Percentiles rank a stretch among this genome's conserved stretches.
Conservation (phyloP, 2,113 vertebrate species). For the Phaetusa simplex region DNA sequence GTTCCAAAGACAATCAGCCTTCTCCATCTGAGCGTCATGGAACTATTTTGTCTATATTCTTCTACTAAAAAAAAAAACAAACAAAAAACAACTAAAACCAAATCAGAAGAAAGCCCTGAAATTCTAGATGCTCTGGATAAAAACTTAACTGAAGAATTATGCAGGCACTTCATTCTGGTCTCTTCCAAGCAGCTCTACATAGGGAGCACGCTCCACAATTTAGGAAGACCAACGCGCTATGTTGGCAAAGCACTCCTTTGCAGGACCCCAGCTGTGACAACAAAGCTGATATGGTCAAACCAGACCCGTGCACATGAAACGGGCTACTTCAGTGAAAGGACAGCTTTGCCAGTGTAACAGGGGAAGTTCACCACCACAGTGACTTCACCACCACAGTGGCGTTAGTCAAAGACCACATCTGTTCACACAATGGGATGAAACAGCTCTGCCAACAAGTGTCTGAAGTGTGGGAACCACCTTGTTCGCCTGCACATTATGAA, state of each 20-base stretch:
- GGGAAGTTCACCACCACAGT: background rate
- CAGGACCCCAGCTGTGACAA: background rate
- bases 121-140: background rate
- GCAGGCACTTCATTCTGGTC: background rate
- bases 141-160: background rate
- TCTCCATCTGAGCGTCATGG: background rate
- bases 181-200: background rate
- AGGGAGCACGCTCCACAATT: background rate
- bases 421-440: constrained; percentile 26
- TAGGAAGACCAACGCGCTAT: background rate
- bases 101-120: background rate
- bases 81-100: background rate
- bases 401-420: constrained; percentile 14
- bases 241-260: background rate
- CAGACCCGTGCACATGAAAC: background rate
- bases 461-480: background rate
- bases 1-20: background rate
- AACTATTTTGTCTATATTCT: background rate
- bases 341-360: background rate
- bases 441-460: constrained; percentile 41
- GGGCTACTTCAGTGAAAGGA: background rate
- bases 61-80: background rate
- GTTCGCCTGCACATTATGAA: background rate
- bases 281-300: background rate
- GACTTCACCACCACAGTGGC: background rate